Percentiles rank a stretch among this genome's conserved stretches.
Evolutionary conservation across 2,888 invertebrate species (phyloP).

Genomic region (Amphipoea lucens): DNA sequence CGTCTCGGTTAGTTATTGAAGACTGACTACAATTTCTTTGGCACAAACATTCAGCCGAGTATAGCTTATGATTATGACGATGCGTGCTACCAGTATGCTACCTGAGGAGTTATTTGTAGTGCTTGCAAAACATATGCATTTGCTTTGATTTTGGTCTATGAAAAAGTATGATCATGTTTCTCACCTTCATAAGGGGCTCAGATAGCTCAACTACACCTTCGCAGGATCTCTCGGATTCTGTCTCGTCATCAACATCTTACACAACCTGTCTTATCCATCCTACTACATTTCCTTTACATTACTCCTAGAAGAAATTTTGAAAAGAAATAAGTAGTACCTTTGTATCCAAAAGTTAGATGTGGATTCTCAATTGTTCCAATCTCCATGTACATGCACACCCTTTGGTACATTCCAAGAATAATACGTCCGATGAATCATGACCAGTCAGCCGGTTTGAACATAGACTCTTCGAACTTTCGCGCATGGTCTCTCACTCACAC

Average conservation of each 20-base stretch:
- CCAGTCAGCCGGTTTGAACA: background rate
- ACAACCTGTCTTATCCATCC: background rate
- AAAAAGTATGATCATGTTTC: background rate
- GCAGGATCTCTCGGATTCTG: background rate
- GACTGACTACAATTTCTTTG: background rate
- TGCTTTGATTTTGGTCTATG: background rate
- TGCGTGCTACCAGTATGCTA: background rate
- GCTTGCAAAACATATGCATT: background rate
- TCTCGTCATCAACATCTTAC: background rate
- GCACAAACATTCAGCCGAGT: background rate
- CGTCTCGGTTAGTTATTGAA: background rate
- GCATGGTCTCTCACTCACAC: background rate
- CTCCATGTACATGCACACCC: background rate
- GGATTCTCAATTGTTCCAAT: background rate
- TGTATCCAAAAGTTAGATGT: conserved; percentile 1
- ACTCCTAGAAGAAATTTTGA: background rate
- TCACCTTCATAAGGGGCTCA: background rate
- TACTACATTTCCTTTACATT: background rate
- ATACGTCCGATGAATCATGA: background rate
- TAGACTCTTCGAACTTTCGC: background rate
- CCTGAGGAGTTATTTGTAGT: background rate
- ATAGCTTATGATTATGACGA: too few relatives aligned
- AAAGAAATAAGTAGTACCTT: background rate
- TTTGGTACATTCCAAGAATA: background rate
- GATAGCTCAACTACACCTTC: background rate